These are phyloP conservation scores for Cariama cristata DNA, from an alignment of 2,113 vertebrate genomes.

Conservation along the genomic window DNA sequence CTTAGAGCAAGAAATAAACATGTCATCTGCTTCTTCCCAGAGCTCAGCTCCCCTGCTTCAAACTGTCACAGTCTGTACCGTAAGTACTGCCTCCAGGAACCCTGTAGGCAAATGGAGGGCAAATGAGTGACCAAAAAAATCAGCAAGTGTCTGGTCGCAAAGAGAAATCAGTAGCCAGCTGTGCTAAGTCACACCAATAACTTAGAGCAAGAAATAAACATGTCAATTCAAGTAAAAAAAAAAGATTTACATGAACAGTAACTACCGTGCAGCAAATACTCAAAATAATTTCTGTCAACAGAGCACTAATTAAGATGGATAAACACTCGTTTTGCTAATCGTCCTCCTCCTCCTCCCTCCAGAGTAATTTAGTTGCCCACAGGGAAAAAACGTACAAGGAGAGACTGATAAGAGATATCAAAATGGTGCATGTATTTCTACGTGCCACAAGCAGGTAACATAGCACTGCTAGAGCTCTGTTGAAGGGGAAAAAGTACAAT, in stretches of 20 bases:
- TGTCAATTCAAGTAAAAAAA: background rate
- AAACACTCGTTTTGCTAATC: slow-evolving; percentile 30
- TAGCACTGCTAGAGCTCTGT: background rate
- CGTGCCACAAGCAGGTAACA: background rate
- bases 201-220: background rate
- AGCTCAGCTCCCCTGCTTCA: no score
- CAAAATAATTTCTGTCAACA: slow-evolving; percentile 57
- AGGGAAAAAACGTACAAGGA: background rate
- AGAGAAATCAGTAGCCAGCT: background rate
- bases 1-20: background rate
- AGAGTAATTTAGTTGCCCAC: slow-evolving; percentile 47
- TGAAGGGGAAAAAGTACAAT: background rate
- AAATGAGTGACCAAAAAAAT: background rate
- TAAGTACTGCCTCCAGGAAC: background rate
- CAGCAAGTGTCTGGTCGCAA: background rate
- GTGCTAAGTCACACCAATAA: background rate
- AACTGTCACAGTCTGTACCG: accelerated
- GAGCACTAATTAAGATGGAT: slow-evolving; percentile 55
- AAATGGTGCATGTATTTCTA: background rate
- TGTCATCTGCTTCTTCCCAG: no score
- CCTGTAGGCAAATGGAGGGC: background rate
- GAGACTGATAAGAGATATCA: background rate
- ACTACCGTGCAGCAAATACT: slow-evolving; percentile 45
- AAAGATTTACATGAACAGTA: background rate
- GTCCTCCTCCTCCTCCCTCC: slow-evolving; percentile 19